These are phyloP conservation scores for Cerastis rubricosa DNA, from an alignment of 2,888 invertebrate genomes.

Conservation along the genomic window DNA sequence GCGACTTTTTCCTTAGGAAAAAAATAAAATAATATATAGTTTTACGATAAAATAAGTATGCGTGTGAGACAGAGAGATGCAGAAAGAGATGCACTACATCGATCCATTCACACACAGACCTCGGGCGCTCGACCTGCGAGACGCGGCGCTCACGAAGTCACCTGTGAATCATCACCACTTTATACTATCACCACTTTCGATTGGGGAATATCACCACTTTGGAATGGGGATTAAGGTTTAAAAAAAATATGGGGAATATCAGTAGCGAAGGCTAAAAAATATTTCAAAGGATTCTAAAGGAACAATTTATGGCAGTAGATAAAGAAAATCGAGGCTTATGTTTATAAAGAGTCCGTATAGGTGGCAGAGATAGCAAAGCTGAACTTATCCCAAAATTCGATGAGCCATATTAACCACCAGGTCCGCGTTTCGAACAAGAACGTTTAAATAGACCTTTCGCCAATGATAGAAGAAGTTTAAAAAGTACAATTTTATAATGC, in stretches of 20 bases:
- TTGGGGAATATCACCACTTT: slow-evolving; percentile 56
- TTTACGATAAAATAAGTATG: slow-evolving; percentile 76
- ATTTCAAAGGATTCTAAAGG: not conserved
- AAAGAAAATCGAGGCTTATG: not conserved
- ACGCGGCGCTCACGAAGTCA: slow-evolving; percentile 89
- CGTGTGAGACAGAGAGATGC: slow-evolving; percentile 88
- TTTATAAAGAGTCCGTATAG: not conserved
- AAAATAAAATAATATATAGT: slow-evolving; percentile 44
- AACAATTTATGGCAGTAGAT: not conserved
- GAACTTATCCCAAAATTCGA: not conserved
- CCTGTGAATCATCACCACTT: slow-evolving; percentile 86
- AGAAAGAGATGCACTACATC: slow-evolving; percentile 89
- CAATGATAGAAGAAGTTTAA: slow-evolving; percentile 1
- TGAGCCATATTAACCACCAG: not conserved
- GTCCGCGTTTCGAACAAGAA: not conserved
- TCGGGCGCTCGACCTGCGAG: slow-evolving; percentile 84
- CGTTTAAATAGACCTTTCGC: not conserved
- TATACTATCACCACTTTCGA: slow-evolving; percentile 79
- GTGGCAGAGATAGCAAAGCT: not conserved
- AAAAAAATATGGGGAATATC: not conserved
- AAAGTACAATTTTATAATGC: slow-evolving; percentile 7
- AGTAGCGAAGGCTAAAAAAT: not conserved
- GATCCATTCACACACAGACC: slow-evolving; percentile 90
- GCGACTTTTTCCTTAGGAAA: slow-evolving; percentile 59
- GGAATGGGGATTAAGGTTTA: slow-evolving; percentile 36